Evolutionary conservation across 2,113 vertebrate species (phyloP).

Genomic region (Myotis davidii): DNA sequence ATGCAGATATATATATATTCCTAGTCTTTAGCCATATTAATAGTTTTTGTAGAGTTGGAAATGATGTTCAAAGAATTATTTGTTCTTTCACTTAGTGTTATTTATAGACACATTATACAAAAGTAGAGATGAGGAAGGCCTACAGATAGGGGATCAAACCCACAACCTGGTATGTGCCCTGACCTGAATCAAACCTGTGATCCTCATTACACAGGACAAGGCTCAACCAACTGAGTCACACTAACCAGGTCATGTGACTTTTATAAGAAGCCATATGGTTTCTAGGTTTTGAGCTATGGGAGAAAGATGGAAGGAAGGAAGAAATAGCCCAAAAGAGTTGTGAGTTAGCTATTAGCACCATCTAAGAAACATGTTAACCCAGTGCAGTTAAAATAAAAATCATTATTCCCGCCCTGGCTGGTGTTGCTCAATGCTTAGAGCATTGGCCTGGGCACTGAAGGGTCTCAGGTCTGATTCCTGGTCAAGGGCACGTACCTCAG

Average conservation of each 20-base stretch:
- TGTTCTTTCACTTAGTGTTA: slow-evolving; percentile 32
- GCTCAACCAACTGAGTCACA: no score
- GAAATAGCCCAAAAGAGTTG: not conserved
- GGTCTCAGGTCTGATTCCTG: no score
- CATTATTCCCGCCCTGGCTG: not conserved
- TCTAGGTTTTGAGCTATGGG: not conserved
- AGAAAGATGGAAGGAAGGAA: not conserved
- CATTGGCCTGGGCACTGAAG: no score
- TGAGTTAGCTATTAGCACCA: not conserved
- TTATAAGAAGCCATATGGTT: not conserved
- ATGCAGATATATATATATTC: not conserved
- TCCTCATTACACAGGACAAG: no score
- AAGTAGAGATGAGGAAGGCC: not conserved
- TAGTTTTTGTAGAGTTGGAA: not conserved
- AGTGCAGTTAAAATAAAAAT: not conserved
- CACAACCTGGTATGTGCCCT: no score
- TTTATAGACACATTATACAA: not conserved
- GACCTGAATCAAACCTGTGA: no score
- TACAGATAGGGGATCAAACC: no score
- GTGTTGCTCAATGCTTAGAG: no score
- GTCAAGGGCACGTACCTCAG: no score
- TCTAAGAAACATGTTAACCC: not conserved
- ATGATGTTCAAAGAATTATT: not conserved
- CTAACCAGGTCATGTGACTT: not conserved
- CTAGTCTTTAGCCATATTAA: not conserved